phyloP scores from a whole-genome alignment of 2,113 vertebrate species.

The Tamias sibiricus region DNA sequence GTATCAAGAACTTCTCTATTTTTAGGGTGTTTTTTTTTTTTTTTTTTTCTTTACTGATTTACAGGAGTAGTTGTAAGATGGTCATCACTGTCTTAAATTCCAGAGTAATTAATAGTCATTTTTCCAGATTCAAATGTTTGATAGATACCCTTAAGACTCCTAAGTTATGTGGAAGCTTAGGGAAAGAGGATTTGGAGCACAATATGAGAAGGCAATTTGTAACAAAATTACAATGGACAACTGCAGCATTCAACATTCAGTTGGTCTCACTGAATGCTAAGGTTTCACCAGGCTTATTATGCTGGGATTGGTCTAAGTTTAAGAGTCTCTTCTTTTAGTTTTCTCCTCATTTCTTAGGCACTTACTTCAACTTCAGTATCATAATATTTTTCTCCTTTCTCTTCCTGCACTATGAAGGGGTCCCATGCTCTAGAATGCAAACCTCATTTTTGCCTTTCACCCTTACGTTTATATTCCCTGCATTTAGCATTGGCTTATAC shows the following conservation, averaged over 20 bases:
- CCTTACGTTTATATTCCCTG: not conserved
- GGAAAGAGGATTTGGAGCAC: not conserved
- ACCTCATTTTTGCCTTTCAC: not conserved
- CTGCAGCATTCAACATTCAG: not conserved
- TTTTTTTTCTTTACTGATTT: not conserved
- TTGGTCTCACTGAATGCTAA: not conserved
- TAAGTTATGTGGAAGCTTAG: not conserved
- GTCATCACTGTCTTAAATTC: not conserved
- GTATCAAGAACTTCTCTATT: not conserved
- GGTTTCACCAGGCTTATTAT: not conserved
- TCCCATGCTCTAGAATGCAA: not conserved
- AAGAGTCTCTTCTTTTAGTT: not conserved
- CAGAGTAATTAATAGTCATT: not conserved
- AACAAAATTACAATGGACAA: not conserved
- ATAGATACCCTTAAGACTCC: not conserved
- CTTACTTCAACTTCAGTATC: not conserved
- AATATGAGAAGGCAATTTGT: not conserved
- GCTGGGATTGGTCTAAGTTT: not conserved
- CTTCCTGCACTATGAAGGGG: not conserved
- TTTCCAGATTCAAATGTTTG: not conserved
- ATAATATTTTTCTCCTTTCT: not conserved
- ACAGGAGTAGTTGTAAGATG: conserved; percentile 15
- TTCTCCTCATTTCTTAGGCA: not conserved
- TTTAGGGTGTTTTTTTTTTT: not conserved
- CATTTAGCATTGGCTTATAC: not conserved